phyloP scores from a whole-genome alignment of 2,113 vertebrate genomes.

The Butorides virescens region DNA sequence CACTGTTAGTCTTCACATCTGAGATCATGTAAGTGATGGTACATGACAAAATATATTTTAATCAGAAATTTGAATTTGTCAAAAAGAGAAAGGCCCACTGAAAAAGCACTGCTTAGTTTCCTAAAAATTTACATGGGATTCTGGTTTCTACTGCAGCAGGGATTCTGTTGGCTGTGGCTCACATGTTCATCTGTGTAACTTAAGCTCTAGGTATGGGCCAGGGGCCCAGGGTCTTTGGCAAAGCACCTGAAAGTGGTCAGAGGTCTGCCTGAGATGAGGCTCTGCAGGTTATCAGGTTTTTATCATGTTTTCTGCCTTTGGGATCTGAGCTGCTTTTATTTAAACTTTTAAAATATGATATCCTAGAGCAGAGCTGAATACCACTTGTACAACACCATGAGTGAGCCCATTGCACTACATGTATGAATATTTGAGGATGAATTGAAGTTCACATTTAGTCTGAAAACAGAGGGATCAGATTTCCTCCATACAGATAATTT shows the following conservation, averaged over 20 bases:
- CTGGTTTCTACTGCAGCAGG: background rate
- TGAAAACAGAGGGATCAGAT: background rate
- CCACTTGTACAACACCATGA: background rate
- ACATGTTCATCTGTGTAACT: background rate
- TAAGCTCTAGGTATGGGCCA: background rate
- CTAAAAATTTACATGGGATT: background rate
- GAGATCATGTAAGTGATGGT: background rate
- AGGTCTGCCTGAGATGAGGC: background rate
- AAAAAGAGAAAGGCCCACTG: background rate
- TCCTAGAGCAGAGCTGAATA: background rate
- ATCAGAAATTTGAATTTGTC: background rate
- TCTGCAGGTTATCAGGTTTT: background rate
- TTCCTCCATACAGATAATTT: background rate
- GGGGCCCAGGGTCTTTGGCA: background rate
- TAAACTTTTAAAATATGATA: background rate
- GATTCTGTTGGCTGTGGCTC: background rate
- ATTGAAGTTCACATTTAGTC: background rate
- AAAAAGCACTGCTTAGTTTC: background rate
- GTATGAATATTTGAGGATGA: background rate
- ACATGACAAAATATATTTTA: background rate
- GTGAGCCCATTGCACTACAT: background rate
- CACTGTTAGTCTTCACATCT: background rate
- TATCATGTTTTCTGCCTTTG: background rate
- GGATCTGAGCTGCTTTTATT: background rate
- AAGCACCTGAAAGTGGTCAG: background rate